Percentiles rank a stretch among this genome's conserved stretches.
Evolutionary conservation across 2,113 vertebrate genomes (phyloP).

Genomic region (Tricholaema leucomelas): DNA sequence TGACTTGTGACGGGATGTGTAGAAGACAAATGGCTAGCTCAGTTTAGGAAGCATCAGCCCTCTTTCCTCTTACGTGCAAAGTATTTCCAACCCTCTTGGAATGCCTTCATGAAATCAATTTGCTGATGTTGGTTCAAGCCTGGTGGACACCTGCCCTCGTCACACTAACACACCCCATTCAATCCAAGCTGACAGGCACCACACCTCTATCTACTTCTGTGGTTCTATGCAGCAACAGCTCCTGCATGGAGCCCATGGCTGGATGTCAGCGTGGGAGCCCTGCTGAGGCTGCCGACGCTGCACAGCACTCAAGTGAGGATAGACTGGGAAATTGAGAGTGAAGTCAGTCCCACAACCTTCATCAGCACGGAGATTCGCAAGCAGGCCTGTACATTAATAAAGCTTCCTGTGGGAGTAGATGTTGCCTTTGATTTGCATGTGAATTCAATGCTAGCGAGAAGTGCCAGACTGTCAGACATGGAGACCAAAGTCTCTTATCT

Average conservation of each 20-base stretch:
- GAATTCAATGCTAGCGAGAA: slow-evolving; percentile 69
- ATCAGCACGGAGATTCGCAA: slow-evolving; percentile 35
- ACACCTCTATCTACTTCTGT: not conserved
- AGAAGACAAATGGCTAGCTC: not conserved
- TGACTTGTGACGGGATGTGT: not conserved
- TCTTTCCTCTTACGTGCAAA: not conserved
- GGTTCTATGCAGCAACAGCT: not conserved
- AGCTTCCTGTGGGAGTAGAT: slow-evolving; percentile 65
- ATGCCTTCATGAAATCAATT: not conserved
- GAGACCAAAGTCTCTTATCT: slow-evolving; percentile 71
- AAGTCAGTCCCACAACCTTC: slow-evolving; percentile 56
- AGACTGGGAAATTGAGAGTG: slow-evolving; percentile 20
- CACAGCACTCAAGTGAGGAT: not conserved
- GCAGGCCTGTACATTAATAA: slow-evolving; percentile 65
- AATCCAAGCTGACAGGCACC: not conserved
- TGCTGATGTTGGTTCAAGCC: not conserved
- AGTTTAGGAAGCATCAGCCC: not conserved
- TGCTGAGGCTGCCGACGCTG: not conserved
- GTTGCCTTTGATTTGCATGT: slow-evolving; percentile 71
- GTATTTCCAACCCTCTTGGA: not conserved
- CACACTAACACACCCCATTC: not conserved
- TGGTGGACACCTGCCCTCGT: not conserved
- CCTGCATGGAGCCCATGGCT: not conserved
- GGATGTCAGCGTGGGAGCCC: not conserved
- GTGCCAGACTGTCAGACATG: slow-evolving; percentile 70